These are phyloP conservation scores for Nerophis ophidion DNA, from an alignment of 2,113 vertebrate species.

Conservation along the genomic window DNA sequence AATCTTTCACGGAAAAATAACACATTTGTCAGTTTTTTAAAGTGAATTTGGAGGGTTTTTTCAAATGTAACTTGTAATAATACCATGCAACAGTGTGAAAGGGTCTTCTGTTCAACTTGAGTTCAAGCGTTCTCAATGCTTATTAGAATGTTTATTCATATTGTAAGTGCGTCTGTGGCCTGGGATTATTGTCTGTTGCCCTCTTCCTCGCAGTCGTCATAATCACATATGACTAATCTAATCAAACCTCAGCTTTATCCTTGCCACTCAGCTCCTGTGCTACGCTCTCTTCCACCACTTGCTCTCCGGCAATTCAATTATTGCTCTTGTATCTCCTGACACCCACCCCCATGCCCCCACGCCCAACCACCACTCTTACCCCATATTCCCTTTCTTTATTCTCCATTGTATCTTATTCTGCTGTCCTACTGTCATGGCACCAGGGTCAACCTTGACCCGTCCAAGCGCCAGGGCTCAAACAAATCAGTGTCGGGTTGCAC, in stretches of 20 bases:
- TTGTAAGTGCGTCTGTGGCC: constrained; percentile 33
- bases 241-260: constrained; percentile 64
- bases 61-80: neutral
- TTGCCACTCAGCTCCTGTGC: constrained; percentile 52
- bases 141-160: constrained; percentile 37
- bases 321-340: constrained; percentile 39
- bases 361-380: constrained; percentile 17
- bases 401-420: constrained; percentile 56
- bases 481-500: constrained; percentile 90
- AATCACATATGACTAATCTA: constrained; percentile 68
- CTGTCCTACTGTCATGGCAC: constrained; percentile 41
- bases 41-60: no score
- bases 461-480: constrained; percentile 96
- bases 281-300: constrained; percentile 54
- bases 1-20: no score
- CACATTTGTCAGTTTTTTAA: no score
- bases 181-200: constrained; percentile 53
- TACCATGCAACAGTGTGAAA: neutral
- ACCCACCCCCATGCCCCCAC: neutral
- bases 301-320: constrained; percentile 50
- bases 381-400: constrained; percentile 39
- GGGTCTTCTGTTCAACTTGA: constrained; percentile 20
- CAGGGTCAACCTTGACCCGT: constrained; percentile 97
- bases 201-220: constrained; percentile 48
- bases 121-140: constrained; percentile 23